These are phyloP conservation scores for Naja naja DNA, from an alignment of 2,113 vertebrate species.

Conservation along the genomic window DNA sequence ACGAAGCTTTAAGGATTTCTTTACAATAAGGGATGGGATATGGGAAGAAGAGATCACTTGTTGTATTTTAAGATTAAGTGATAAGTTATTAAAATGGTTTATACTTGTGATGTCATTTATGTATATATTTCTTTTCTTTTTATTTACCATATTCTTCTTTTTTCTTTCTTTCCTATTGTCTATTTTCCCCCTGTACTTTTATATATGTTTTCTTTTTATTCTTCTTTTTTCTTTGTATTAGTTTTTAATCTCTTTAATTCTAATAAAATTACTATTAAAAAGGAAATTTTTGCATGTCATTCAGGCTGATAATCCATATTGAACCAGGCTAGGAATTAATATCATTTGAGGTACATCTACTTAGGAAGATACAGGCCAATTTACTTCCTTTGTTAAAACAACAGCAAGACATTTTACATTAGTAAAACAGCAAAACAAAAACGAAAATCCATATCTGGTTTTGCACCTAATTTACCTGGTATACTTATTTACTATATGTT, in stretches of 20 bases:
- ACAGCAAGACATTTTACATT: not conserved
- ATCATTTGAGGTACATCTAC: not conserved
- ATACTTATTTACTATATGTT: no score
- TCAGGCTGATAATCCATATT: conserved; percentile 18
- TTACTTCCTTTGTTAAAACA: not conserved
- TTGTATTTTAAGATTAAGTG: no score
- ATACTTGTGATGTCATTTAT: no score
- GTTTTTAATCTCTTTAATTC: not conserved
- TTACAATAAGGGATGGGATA: no score
- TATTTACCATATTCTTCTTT: not conserved
- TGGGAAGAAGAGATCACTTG: no score
- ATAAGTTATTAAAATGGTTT: no score
- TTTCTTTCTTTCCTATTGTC: not conserved
- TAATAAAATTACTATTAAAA: not conserved
- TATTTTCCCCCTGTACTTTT: not conserved
- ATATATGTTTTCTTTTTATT: not conserved
- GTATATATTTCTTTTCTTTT: no score
- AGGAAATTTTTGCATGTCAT: conserved; percentile 8
- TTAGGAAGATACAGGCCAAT: not conserved
- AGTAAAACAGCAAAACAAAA: not conserved
- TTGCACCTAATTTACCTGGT: not conserved
- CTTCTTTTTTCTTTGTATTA: not conserved
- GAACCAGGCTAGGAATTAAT: conserved; percentile 4
- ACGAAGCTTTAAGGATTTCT: no score
- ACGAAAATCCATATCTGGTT: not conserved